These are phyloP conservation scores for western clawed frog (Xenopus tropicalis) DNA, from an alignment of 2,113 vertebrate species.

Conservation along the genomic window DNA sequence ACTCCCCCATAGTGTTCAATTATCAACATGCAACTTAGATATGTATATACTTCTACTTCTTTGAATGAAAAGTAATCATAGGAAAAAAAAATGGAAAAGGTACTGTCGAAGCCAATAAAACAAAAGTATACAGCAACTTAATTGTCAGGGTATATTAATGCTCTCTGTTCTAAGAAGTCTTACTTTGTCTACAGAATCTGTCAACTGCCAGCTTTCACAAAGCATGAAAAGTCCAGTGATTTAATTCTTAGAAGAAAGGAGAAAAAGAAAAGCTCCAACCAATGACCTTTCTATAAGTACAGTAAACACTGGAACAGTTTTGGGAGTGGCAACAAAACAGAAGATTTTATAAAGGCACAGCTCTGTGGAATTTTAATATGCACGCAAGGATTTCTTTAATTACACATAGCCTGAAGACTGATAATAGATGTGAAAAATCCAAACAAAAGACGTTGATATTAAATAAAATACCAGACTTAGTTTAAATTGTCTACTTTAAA, in stretches of 20 bases:
- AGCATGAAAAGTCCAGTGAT: constrained; percentile 20
- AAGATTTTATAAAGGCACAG: constrained; percentile 36
- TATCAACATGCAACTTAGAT: too few species aligned
- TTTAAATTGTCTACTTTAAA: constrained; percentile 11
- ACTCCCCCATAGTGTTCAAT: too few species aligned
- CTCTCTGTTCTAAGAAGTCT: constrained; percentile 16
- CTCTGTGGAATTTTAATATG: constrained; percentile 42
- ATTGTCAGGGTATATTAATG: background rate
- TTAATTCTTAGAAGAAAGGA: constrained; percentile 38
- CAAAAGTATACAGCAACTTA: too few species aligned
- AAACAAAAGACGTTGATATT: constrained; percentile 21
- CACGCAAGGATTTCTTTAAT: constrained; percentile 47
- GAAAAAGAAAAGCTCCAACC: constrained; percentile 3
- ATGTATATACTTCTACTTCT: too few species aligned
- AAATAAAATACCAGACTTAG: constrained; percentile 23
- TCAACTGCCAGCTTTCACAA: constrained; percentile 37
- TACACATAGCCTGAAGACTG: constrained; percentile 42
- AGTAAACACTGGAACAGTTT: constrained; percentile 8
- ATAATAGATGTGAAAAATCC: constrained; percentile 20
- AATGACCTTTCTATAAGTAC: constrained; percentile 20
- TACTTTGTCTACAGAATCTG: background rate
- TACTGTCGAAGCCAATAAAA: too few species aligned
- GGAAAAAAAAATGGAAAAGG: too few species aligned
- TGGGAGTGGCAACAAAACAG: constrained; percentile 39
- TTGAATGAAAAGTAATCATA: too few species aligned